Evolutionary conservation across 92 coral and sea anemone genomes (phyloP).

Genomic region (Phymanthus crucifer): DNA sequence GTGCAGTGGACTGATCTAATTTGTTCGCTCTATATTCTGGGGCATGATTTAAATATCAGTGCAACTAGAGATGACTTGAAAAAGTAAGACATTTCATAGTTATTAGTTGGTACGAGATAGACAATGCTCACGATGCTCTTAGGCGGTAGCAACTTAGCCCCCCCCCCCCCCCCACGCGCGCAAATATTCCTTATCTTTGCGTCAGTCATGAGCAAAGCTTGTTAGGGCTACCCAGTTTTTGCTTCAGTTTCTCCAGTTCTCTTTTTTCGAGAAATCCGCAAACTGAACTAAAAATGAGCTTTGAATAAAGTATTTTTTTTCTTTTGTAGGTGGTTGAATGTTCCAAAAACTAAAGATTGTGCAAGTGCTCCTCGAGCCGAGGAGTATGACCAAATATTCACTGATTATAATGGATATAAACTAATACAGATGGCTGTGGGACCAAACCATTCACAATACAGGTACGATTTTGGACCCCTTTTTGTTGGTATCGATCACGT

Average conservation of each 20-base stretch:
- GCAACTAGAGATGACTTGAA: slow-evolving; percentile 30
- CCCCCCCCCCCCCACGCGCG: too few relatives aligned
- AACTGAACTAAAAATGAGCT: too few relatives aligned
- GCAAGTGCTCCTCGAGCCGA: slow-evolving; percentile 42
- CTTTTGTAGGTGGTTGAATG: slow-evolving; percentile 53
- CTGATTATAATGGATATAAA: slow-evolving; percentile 67
- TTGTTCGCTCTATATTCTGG: slow-evolving; percentile 76
- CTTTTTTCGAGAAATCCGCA: too few relatives aligned
- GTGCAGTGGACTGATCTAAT: slow-evolving; percentile 92
- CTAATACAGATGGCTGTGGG: slow-evolving; percentile 37
- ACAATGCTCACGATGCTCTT: too few relatives aligned
- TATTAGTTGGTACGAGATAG: too few relatives aligned
- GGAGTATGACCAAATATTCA: slow-evolving; percentile 68
- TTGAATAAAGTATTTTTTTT: neutral
- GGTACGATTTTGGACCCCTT: slow-evolving; percentile 32
- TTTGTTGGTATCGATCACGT: too few relatives aligned
- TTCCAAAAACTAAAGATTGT: slow-evolving; percentile 55
- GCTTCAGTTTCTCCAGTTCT: too few relatives aligned
- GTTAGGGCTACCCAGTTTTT: too few relatives aligned
- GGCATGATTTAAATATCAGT: slow-evolving; percentile 66
- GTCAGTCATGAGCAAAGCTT: too few relatives aligned
- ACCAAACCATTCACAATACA: slow-evolving; percentile 70
- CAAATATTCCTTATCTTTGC: too few relatives aligned
- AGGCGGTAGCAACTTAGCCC: too few relatives aligned
- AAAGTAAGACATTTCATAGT: slow-evolving; percentile 27